These are phyloP conservation scores for Eurois occulta DNA, from an alignment of 2,888 invertebrate genomes.

Conservation along the genomic window DNA sequence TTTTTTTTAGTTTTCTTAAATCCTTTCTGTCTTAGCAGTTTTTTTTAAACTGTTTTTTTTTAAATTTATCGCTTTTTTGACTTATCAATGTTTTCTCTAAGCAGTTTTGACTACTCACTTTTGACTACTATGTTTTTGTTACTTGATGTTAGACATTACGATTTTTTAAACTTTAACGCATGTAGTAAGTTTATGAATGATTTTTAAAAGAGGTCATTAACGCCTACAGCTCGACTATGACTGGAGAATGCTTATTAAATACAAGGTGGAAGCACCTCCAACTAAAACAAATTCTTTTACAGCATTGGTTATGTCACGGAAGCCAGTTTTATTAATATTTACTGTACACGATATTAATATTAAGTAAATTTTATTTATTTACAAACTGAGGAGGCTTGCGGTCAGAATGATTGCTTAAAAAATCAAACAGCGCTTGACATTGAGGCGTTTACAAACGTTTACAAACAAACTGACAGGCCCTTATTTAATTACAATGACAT, in stretches of 20 bases:
- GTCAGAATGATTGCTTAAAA: conserved; percentile 14
- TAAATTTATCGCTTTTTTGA: too few relatives aligned
- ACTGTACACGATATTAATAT: conserved; percentile 4
- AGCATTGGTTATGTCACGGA: background rate
- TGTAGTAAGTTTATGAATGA: background rate
- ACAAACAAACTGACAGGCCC: conserved; percentile 7
- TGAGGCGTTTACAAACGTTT: background rate
- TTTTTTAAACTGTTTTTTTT: background rate
- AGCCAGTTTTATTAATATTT: conserved; percentile 32
- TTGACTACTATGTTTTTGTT: background rate
- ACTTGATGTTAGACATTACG: too few relatives aligned
- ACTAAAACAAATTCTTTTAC: background rate
- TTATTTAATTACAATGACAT: conserved; percentile 24
- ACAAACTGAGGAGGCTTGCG: background rate
- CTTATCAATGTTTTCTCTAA: background rate
- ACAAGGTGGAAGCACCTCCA: background rate
- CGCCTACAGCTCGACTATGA: too few relatives aligned
- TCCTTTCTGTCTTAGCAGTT: background rate
- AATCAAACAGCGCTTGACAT: conserved; percentile 15
- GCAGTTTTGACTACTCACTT: background rate
- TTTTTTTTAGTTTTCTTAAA: background rate
- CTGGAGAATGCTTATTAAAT: background rate
- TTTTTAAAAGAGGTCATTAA: background rate
- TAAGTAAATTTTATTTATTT: background rate
- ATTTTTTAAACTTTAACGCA: background rate